Percentiles rank a stretch among this genome's conserved stretches.
Conservation (phyloP, 2,888 invertebrate species). For the Meliscaeva auricollis region DNA sequence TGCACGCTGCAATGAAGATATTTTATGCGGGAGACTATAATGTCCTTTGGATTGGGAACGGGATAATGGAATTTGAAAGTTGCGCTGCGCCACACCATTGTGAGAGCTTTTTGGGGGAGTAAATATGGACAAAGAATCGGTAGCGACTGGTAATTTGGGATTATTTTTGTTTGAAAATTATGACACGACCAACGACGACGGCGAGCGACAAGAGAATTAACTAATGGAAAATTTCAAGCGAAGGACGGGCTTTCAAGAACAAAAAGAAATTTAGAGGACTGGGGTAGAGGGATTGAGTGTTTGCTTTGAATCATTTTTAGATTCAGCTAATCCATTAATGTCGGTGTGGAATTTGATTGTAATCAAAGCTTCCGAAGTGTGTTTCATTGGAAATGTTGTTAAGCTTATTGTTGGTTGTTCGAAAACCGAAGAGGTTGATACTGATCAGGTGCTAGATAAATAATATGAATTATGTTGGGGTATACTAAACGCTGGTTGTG, state of each 20-base stretch:
- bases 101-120: constrained; percentile 6
- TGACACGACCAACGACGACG: constrained; percentile 8
- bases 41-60: background rate
- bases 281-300: background rate
- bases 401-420: too few species aligned
- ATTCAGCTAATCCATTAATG: background rate
- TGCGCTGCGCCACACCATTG: background rate
- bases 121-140: background rate
- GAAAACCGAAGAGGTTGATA: too few species aligned
- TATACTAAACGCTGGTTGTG: too few species aligned
- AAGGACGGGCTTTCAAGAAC: background rate
- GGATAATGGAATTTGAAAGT: constrained; percentile 49
- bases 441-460: too few species aligned
- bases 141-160: constrained; percentile 33
- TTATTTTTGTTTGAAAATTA: constrained; percentile 41
- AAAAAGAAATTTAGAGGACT: background rate
- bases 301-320: background rate
- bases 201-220: constrained; percentile 41
- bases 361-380: background rate
- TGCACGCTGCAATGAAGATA: constrained; percentile 52
- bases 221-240: constrained; percentile 46
- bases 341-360: constrained; percentile 3
- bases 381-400: too few species aligned
- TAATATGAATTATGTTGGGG: too few species aligned
- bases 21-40: constrained; percentile 22